phyloP scores from a whole-genome alignment of 2,888 invertebrate species.

The Leucoma salicis region DNA sequence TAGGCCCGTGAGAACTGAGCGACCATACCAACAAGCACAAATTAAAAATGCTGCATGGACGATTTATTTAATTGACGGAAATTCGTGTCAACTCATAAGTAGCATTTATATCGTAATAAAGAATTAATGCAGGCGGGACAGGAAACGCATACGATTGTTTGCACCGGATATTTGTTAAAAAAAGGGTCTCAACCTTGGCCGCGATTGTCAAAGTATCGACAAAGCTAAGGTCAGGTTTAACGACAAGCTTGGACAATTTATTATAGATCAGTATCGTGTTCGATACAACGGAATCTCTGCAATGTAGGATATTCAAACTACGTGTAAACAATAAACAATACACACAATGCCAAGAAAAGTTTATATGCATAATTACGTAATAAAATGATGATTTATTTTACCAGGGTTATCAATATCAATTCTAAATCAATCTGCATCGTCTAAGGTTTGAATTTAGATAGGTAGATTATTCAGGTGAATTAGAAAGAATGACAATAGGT shows the following conservation, averaged over 20 bases:
- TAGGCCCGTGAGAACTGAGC: background rate
- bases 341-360: background rate
- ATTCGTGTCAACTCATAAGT: conserved; percentile 48
- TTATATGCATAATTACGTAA: background rate
- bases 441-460: too few relatives aligned
- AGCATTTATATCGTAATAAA: conserved; percentile 60
- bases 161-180: conserved; percentile 62
- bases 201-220: conserved; percentile 33
- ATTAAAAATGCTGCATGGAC: background rate
- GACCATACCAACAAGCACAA: background rate
- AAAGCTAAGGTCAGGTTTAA: conserved; percentile 31
- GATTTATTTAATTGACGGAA: conserved; percentile 38
- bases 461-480: too few relatives aligned
- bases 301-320: background rate
- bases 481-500: too few relatives aligned
- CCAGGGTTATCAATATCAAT: too few relatives aligned
- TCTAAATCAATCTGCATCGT: too few relatives aligned
- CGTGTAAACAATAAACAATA: background rate
- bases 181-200: conserved; percentile 67
- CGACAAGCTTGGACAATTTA: conserved; percentile 12
- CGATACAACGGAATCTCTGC: background rate
- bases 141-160: conserved; percentile 63
- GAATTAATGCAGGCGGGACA: conserved; percentile 64
- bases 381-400: too few relatives aligned
- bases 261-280: background rate